Evolutionary conservation across 2,888 invertebrate genomes (phyloP).

Genomic region (Elegia similella): DNA sequence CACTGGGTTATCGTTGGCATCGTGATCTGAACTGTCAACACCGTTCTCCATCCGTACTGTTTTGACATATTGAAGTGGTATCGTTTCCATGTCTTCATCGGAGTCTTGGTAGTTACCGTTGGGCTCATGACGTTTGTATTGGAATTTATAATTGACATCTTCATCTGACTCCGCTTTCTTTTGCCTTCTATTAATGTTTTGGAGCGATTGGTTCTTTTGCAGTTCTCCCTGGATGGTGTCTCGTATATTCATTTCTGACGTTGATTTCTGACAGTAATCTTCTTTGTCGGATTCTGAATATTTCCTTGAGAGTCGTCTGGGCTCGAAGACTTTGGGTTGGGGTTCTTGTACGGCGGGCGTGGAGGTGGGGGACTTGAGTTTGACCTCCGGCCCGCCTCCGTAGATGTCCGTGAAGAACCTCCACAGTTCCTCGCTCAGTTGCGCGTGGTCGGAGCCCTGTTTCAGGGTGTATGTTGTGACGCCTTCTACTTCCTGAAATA

Average conservation of each 20-base stretch:
- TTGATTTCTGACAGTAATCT: constrained; percentile 68
- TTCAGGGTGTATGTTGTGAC: constrained; percentile 59
- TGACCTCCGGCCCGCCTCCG: constrained; percentile 94
- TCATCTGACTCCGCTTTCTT: constrained; percentile 60
- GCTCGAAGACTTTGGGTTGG: constrained; percentile 18
- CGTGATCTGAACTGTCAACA: constrained; percentile 63
- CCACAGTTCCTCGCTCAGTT: constrained; percentile 93
- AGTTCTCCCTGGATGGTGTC: constrained; percentile 55
- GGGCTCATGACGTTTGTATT: constrained; percentile 52
- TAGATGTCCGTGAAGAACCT: constrained; percentile 92
- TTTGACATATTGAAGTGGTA: constrained; percentile 43
- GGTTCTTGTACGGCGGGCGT: constrained; percentile 2
- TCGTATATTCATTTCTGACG: constrained; percentile 60
- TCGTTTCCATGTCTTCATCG: constrained; percentile 58
- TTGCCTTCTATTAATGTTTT: constrained; percentile 61
- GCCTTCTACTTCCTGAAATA: constrained; percentile 66
- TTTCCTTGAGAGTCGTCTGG: constrained; percentile 37
- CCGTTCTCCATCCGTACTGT: constrained; percentile 63
- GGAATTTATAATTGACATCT: constrained; percentile 54
- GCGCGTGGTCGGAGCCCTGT: constrained; percentile 85
- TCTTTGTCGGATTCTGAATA: constrained; percentile 72
- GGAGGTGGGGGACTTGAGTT: constrained; percentile 48
- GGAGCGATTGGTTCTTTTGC: constrained; percentile 72
- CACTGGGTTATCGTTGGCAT: constrained; percentile 61
- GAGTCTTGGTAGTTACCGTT: constrained; percentile 67